Evolutionary conservation across 2,797 vertebrate species (phyloP).

Genomic region (Huso huso): DNA sequence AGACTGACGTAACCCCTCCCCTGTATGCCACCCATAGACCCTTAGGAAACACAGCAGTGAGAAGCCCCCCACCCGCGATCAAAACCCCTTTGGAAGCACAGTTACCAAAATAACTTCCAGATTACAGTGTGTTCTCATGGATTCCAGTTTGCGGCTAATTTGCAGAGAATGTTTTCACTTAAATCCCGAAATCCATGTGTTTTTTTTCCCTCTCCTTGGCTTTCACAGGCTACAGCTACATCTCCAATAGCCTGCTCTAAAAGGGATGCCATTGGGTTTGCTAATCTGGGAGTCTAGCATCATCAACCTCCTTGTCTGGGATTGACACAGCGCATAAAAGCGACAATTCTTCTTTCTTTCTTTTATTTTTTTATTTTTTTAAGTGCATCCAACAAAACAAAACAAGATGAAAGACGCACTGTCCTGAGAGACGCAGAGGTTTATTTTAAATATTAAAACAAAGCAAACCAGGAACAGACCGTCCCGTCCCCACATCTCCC

Average conservation of each 20-base stretch:
- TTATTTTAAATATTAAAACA: too few species aligned
- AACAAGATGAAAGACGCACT: too few species aligned
- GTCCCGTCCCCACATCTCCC: too few species aligned
- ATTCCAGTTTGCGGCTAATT: slow-evolving; percentile 32
- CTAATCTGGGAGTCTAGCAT: slow-evolving; percentile 27
- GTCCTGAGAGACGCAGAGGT: too few species aligned
- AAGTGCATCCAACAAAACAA: too few species aligned
- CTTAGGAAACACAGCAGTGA: slow-evolving; percentile 18
- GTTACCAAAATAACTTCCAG: slow-evolving; percentile 46
- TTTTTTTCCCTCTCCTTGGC: slow-evolving; percentile 25
- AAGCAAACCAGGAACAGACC: too few species aligned
- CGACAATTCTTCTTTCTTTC: too few species aligned
- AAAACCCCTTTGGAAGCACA: slow-evolving; percentile 17
- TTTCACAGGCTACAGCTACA: slow-evolving; percentile 27
- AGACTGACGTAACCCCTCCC: too few species aligned
- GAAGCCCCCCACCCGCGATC: not conserved
- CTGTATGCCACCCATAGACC: not conserved
- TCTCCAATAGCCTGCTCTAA: slow-evolving; percentile 18
- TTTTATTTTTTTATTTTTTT: too few species aligned
- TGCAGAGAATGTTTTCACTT: slow-evolving; percentile 59
- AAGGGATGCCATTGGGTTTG: slow-evolving; percentile 36
- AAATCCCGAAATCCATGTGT: slow-evolving; percentile 28
- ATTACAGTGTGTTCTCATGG: slow-evolving; percentile 51
- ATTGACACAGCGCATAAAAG: too few species aligned
- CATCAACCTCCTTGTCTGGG: too few species aligned